These are phyloP conservation scores for Ellobium chinense DNA, from an alignment of 2,888 invertebrate genomes.

Conservation along the genomic window DNA sequence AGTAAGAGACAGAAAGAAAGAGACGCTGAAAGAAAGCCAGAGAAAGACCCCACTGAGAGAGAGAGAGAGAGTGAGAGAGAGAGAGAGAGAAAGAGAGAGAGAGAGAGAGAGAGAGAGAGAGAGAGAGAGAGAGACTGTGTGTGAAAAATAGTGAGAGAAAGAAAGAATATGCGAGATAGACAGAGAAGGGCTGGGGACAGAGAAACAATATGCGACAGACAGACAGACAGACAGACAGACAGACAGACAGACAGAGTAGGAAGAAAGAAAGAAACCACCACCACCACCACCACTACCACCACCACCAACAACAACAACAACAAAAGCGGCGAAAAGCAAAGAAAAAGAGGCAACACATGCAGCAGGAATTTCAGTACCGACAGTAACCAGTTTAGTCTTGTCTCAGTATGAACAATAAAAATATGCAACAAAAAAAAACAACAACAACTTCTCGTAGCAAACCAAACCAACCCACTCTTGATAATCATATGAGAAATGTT, in stretches of 20 bases:
- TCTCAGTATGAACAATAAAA: too few species aligned
- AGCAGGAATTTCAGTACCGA: too few species aligned
- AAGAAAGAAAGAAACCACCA: not conserved
- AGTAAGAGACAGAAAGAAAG: constrained; percentile 13
- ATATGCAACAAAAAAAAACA: too few species aligned
- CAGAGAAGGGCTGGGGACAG: not conserved
- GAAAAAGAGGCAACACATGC: too few species aligned
- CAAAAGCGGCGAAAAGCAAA: too few species aligned
- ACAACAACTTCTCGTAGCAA: too few species aligned
- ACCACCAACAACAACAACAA: not conserved
- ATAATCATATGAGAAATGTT: too few species aligned
- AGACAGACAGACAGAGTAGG: not conserved
- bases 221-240: not conserved
- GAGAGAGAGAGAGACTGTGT: not conserved
- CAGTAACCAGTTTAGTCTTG: too few species aligned
- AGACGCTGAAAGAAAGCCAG: not conserved
- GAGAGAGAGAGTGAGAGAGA: not conserved
- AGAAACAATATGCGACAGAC: not conserved
- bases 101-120: not conserved
- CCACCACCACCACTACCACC: not conserved
- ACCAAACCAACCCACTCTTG: too few species aligned
- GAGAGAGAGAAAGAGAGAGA: not conserved
- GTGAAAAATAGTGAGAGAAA: constrained; percentile 3
- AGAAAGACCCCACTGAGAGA: not conserved
- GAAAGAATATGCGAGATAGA: not conserved